These are phyloP conservation scores for Amphiduros pacificus DNA, from an alignment of 2,888 invertebrate genomes.

Conservation along the genomic window DNA sequence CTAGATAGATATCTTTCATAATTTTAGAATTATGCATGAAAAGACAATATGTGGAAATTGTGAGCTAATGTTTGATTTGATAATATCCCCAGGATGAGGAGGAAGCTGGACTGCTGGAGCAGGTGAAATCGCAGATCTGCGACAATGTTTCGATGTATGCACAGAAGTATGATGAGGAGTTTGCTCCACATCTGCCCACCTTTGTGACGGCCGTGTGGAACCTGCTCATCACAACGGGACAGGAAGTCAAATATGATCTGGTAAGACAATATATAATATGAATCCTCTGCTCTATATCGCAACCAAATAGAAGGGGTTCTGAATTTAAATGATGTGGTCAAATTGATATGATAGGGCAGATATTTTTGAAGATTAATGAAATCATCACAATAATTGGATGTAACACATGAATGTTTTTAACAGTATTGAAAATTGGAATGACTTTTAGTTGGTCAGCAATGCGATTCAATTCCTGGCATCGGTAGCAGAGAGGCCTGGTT, in stretches of 20 bases:
- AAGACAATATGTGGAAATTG: too few species aligned
- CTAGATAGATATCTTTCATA: too few species aligned
- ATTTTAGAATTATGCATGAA: too few species aligned
- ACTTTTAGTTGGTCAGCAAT: conserved; percentile 85
- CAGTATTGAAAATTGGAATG: not conserved
- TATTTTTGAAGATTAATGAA: too few species aligned
- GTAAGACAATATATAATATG: too few species aligned
- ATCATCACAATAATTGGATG: too few species aligned
- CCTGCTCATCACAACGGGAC: conserved; percentile 80
- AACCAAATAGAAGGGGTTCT: too few species aligned
- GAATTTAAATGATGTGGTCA: too few species aligned
- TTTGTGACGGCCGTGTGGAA: conserved; percentile 97
- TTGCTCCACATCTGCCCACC: conserved; percentile 80
- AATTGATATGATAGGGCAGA: too few species aligned
- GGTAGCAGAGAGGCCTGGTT: conserved; percentile 87
- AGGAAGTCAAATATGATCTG: conserved; percentile 85
- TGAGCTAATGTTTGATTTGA: too few species aligned
- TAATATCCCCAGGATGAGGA: conserved; percentile 74
- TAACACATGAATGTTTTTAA: too few species aligned
- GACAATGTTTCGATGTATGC: conserved; percentile 93
- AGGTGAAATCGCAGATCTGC: conserved; percentile 92
- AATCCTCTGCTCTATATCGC: too few species aligned
- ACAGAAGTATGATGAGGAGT: conserved; percentile 97
- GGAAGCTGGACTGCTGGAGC: conserved; percentile 85
- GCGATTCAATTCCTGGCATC: conserved; percentile 93